These are phyloP conservation scores for Urophycis tenuis DNA, from an alignment of 2,797 vertebrate genomes.

Conservation along the genomic window DNA sequence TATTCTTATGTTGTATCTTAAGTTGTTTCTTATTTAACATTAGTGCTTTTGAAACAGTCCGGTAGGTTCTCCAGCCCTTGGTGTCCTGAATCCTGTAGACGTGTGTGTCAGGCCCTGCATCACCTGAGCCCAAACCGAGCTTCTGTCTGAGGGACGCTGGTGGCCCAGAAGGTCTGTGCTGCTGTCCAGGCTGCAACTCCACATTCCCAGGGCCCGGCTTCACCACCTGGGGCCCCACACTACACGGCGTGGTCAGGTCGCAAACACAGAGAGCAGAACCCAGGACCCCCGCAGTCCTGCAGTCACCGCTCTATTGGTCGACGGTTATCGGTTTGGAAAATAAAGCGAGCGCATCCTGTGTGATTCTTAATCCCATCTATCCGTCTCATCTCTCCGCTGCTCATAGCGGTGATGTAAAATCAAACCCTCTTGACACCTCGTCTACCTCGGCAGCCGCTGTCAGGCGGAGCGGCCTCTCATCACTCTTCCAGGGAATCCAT, in stretches of 20 bases:
- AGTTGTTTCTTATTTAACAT: too few species aligned
- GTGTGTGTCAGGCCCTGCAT: conserved; percentile 35
- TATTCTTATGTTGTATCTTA: too few species aligned
- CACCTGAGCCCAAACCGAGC: conserved; percentile 50
- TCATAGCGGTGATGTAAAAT: not conserved
- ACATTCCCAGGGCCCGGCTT: conserved; percentile 30
- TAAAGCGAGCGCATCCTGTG: not conserved
- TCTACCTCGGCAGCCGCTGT: not conserved
- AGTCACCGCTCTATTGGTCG: not conserved
- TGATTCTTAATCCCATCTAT: not conserved
- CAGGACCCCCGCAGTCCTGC: not conserved
- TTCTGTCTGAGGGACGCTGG: conserved; percentile 51
- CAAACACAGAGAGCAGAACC: conserved; percentile 14
- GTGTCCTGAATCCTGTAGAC: too few species aligned
- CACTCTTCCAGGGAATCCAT: not conserved
- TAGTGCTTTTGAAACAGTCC: too few species aligned
- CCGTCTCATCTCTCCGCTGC: not conserved
- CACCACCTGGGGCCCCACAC: conserved; percentile 40
- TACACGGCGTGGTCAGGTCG: conserved; percentile 52
- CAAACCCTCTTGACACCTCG: not conserved
- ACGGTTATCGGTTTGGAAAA: not conserved
- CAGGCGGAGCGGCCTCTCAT: not conserved
- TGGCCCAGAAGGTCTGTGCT: conserved; percentile 45
- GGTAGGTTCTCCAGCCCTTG: too few species aligned
- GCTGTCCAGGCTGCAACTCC: conserved; percentile 49